A percentile compares a stretch with the other conserved stretches of the same genome.
These are phyloP conservation scores for Ranitomeya variabilis DNA, from an alignment of 2,113 vertebrate species.

Conservation along the genomic window DNA sequence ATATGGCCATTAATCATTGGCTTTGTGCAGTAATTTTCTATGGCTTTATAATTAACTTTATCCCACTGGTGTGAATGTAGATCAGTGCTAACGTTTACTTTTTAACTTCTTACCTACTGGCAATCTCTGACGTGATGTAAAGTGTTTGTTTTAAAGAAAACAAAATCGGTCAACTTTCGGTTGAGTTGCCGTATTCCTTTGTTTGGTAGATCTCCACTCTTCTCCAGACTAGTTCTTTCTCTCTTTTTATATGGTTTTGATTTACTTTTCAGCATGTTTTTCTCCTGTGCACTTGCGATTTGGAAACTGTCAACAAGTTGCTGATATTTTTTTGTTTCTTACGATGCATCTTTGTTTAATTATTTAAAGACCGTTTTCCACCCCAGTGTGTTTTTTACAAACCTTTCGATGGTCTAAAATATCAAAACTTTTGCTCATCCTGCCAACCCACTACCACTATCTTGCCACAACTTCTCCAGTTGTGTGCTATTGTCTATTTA, in stretches of 20 bases:
- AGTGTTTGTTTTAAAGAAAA: not conserved
- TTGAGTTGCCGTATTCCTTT: not conserved
- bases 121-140: constrained; percentile 3
- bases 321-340: not conserved
- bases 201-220: not conserved
- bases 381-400: too few species aligned
- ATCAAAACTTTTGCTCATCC: too few species aligned
- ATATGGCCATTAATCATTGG: constrained; percentile 45
- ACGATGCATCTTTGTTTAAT: not conserved
- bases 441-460: too few species aligned
- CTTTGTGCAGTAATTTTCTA: constrained; percentile 47
- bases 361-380: not conserved
- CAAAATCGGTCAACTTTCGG: not conserved
- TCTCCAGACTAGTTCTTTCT: too few species aligned
- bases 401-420: too few species aligned
- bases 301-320: not conserved
- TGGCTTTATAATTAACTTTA: constrained; percentile 51
- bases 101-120: constrained; percentile 36
- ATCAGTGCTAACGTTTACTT: constrained; percentile 28
- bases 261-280: too few species aligned
- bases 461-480: too few species aligned
- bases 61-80: constrained; percentile 26
- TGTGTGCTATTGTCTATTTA: too few species aligned
- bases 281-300: not conserved
- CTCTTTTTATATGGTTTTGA: too few species aligned